Percentiles rank a stretch among this genome's conserved stretches.
Conservation (phyloP, 2,888 invertebrate genomes). For the Myopa tessellatipennis region DNA sequence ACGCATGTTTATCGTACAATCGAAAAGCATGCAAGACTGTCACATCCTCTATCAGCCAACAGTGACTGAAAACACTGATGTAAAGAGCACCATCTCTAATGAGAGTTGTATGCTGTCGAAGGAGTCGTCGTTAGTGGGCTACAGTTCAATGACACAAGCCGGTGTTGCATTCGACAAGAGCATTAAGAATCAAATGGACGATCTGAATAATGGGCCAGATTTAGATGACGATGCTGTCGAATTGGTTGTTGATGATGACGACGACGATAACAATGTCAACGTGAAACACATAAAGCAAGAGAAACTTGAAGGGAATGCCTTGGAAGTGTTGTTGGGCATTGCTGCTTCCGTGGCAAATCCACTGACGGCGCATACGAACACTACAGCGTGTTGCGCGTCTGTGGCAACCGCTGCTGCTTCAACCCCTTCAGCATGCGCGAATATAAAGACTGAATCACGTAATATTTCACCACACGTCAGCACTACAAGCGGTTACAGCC, state of each 20-base stretch:
- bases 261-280: conserved; percentile 31
- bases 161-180: conserved; percentile 30
- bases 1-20: conserved; percentile 83
- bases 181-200: not conserved
- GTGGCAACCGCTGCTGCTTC: conserved; percentile 53
- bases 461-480: conserved; percentile 58
- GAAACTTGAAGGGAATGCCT: conserved; percentile 50
- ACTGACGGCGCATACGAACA: conserved; percentile 41
- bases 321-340: conserved; percentile 58
- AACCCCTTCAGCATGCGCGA: conserved; percentile 49
- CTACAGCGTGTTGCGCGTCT: conserved; percentile 44
- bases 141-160: not conserved
- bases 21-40: conserved; percentile 85
- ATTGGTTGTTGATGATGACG: conserved; percentile 18
- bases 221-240: conserved; percentile 36
- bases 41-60: conserved; percentile 74
- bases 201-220: conserved; percentile 29
- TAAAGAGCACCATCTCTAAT: conserved; percentile 55
- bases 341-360: conserved; percentile 44
- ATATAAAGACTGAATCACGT: conserved; percentile 53
- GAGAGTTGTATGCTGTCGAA: conserved; percentile 41
- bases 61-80: conserved; percentile 56
- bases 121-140: conserved; percentile 35
- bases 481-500: conserved; percentile 56
- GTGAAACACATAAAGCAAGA: conserved; percentile 45